Evolutionary conservation across 2,113 vertebrate species (phyloP), one percentile per base, ranked within the genome.

Genomic region (Oncorhynchus masou): DNA sequence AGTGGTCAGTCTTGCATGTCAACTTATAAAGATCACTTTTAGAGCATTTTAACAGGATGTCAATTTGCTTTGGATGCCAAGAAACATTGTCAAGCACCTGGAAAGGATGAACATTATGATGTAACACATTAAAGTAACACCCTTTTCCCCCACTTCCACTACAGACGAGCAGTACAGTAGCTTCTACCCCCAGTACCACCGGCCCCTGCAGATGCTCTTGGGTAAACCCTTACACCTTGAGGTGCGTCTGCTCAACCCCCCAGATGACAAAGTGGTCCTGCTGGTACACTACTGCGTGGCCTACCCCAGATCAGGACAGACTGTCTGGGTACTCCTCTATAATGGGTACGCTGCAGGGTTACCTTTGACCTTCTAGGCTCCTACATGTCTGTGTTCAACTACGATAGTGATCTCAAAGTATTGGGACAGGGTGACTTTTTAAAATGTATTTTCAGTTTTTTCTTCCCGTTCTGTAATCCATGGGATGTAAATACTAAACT

Each of bases 261-360:
- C 91, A 0, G 94, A 94, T 76, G 86, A 91, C 72, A 88, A 54
- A 71, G 66, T 92, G 77, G 73, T 91, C 81, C 88, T 94, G 76
- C 74, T 94, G 85, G 94, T 94, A 73, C 90, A 94, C 84, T 94
- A 89, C 83, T 94, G 93, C 54, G 83, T 94, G 74, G 93, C 93
- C 45, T 94, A 94, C 83, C 92, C 93, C 24, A 90, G 89, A 78
- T 93, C 93, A 7, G 92, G 91, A 20, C 83, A 86, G n/a, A 81
- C 92, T 19, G 87, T 90, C 65, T 94, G 93, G 93, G 89, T 94
- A 76, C 85, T 94, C 75, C 89, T 94, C 70, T 93, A 94, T 78
- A 92, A 94, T 24, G 93, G 93, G 94, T 94, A 87, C 0, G 79
- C 73, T 15, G 2, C 24, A 5, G 48, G 39, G n/a, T 9, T 20